A percentile compares a stretch with the other conserved stretches of the same genome.
These are phyloP conservation scores for Chlorospingus semifuscus DNA, from an alignment of 2,797 vertebrate species.

Conservation along the genomic window DNA sequence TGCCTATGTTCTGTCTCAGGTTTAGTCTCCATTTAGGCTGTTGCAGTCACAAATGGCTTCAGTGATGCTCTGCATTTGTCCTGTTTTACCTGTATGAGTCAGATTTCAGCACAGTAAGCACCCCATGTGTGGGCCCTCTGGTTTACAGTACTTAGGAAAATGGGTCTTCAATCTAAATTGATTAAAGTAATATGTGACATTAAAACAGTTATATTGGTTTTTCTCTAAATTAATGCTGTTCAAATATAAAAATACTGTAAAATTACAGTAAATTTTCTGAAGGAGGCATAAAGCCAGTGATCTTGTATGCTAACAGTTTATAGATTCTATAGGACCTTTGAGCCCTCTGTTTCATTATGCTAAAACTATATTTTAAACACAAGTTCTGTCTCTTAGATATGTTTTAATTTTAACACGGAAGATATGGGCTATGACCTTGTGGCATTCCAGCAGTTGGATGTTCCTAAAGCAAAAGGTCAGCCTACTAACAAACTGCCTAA, in stretches of 20 bases:
- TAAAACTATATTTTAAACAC: not conserved
- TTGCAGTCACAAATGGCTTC: not conserved
- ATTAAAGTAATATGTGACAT: not conserved
- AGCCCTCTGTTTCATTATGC: not conserved
- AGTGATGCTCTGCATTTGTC: not conserved
- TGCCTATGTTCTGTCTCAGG: not conserved
- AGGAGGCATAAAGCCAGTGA: not conserved
- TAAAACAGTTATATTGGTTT: not conserved
- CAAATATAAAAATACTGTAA: not conserved
- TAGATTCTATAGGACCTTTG: not conserved
- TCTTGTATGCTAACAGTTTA: not conserved
- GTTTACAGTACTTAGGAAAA: not conserved
- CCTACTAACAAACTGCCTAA: not conserved
- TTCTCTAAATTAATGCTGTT: not conserved
- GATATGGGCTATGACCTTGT: not conserved
- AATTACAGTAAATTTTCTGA: not conserved
- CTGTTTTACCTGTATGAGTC: not conserved
- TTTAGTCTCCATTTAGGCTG: not conserved
- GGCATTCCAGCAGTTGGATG: not conserved
- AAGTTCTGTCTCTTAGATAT: not conserved
- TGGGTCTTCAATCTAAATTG: not conserved
- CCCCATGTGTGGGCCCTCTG: not conserved
- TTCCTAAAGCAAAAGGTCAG: not conserved
- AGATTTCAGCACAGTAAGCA: not conserved
- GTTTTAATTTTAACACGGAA: constrained; percentile 32